Base-by-base conservation (phyloP, 1,140 invertebrate species). In the Drosophila tani region DNA sequence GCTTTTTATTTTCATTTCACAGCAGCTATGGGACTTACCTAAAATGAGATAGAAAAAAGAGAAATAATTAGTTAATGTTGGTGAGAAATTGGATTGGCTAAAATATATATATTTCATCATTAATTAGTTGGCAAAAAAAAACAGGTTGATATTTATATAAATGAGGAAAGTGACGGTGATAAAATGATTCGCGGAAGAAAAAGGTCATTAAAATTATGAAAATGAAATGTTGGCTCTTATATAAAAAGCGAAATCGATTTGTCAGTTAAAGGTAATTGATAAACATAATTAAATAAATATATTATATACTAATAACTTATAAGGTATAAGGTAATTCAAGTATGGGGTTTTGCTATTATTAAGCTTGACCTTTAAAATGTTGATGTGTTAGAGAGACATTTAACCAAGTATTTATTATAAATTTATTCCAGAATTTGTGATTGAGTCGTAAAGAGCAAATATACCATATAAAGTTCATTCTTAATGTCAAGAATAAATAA, bases 41-140 rank as follows among this genome's bases (percentile, higher is more conserved):
- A 73, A 87, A 86, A 88, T 17, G 67, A 87, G 29, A 86, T n/a
- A 53, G 5, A 63, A 79, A 57, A 85, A 56, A 67, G 43, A 62
- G 5, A 62, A 60, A 68, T 65, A 62, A 74, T 82, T 76, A 76
- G 64, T 79, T 32, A 69, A 78, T 65, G 21, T 55, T 46, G 60
- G n/a, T 29, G 68, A 47, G 43, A 71, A 71, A 71, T 71, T n/a
- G 32, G 64, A 47, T 46, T 67, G 41, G n/a, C 12, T 29, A 19
- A 60, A 49, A 41, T 67, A 50, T 53, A 50, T 53, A 53, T 50
- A 27, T 60, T 73, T 57, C 32, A 81, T 73, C 50, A 46, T 68
- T 65, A 74, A 69, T 63, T 69, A 81, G 66, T 73, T 45, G 35
- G 21, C 24, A 43, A 65, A 17, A 2, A 41, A 27, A 65, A 14